Evolutionary conservation across 1,140 invertebrate genomes (phyloP).

Genomic region (Odontomachus brunneus): DNA sequence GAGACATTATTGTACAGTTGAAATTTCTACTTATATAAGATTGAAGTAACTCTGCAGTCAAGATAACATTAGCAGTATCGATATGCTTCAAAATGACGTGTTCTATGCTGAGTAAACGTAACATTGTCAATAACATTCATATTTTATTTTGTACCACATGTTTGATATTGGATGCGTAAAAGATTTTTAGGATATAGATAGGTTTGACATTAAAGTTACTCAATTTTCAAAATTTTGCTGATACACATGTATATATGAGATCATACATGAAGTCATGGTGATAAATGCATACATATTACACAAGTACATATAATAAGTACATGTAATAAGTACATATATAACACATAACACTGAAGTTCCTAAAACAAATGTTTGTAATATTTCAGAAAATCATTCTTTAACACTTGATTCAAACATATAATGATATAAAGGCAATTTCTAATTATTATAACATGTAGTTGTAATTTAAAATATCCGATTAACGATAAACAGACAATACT

Average conservation of each 20-base stretch:
- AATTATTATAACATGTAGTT: too few species aligned
- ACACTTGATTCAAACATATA: constrained; percentile 30
- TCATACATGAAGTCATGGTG: background rate
- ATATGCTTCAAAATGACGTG: constrained; percentile 1
- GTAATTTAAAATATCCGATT: too few species aligned
- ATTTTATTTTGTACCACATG: background rate
- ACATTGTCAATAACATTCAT: background rate
- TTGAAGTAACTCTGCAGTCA: background rate
- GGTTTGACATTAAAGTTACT: background rate
- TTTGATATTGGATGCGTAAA: background rate
- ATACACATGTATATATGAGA: constrained; percentile 9
- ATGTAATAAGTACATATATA: constrained; percentile 4
- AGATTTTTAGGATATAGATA: background rate
- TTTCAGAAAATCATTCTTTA: background rate
- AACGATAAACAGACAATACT: too few species aligned
- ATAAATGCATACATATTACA: too few species aligned
- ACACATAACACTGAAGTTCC: constrained; percentile 29
- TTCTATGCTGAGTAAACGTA: background rate
- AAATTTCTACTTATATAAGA: constrained; percentile 23
- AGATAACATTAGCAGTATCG: background rate
- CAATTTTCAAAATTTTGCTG: background rate
- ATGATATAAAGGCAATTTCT: background rate
- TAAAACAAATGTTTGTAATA: constrained; percentile 28
- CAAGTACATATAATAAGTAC: too few species aligned
- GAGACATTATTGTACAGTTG: background rate